phyloP scores from a whole-genome alignment of 2,797 vertebrate species.

The Sardinella longiceps region DNA sequence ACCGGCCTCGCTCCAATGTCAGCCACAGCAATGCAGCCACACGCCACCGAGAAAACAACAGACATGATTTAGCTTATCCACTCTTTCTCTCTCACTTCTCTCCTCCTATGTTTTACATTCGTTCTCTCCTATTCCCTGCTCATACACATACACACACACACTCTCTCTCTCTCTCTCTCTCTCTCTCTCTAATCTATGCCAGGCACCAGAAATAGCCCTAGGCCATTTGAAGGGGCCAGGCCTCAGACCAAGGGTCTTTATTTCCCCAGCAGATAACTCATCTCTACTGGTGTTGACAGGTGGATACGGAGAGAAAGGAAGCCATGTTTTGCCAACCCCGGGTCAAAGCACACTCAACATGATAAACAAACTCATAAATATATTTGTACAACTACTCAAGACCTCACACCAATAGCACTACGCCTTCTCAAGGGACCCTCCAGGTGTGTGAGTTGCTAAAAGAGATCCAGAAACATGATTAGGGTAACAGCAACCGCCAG shows the following conservation, averaged over 20 bases:
- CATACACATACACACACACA: too few relatives aligned
- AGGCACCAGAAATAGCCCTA: slow-evolving; percentile 37
- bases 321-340: slow-evolving; percentile 26
- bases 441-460: neutral
- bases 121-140: too few relatives aligned
- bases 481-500: neutral
- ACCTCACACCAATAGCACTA: neutral
- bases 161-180: neutral
- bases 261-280: slow-evolving; percentile 65
- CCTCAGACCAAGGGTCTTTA: slow-evolving; percentile 19
- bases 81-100: neutral
- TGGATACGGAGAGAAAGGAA: slow-evolving; percentile 58
- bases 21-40: slow-evolving; percentile 11
- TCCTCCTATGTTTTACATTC: neutral
- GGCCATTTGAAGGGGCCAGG: slow-evolving; percentile 20
- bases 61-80: neutral
- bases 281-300: slow-evolving; percentile 65
- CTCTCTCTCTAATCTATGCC: neutral
- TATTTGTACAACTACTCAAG: slow-evolving; percentile 34
- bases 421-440: neutral
- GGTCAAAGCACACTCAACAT: slow-evolving; percentile 56
- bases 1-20: neutral
- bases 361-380: slow-evolving; percentile 61
- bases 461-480: neutral
- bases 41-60: neutral